Conservation (phyloP, 2,797 vertebrate species). For the Lates japonicus region DNA sequence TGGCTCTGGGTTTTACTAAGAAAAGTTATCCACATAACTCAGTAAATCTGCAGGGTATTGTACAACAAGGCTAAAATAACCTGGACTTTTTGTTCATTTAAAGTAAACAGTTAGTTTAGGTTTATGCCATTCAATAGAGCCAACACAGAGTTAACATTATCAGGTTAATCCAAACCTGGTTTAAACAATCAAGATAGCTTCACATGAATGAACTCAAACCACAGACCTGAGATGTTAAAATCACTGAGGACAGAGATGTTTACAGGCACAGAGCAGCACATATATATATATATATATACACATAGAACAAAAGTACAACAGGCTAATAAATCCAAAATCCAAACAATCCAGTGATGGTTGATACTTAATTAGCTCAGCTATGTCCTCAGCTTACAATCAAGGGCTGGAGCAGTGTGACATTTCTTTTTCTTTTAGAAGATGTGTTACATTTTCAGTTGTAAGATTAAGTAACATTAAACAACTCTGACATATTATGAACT, state of each 20-base stretch:
- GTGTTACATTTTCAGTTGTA: neutral
- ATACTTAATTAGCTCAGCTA: neutral
- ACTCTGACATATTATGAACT: neutral
- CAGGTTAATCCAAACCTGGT: constrained; percentile 4
- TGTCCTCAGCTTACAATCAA: neutral
- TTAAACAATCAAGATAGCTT: neutral
- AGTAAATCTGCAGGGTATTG: neutral
- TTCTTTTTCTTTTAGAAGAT: neutral
- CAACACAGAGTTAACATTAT: neutral
- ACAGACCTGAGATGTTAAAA: constrained; percentile 11
- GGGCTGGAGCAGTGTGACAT: too few relatives aligned
- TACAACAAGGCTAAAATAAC: neutral
- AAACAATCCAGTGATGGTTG: neutral
- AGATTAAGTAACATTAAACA: neutral
- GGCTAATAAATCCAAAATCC: neutral
- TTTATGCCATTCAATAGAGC: neutral
- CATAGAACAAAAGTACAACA: neutral
- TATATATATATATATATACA: neutral
- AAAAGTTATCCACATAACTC: neutral
- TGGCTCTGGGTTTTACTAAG: too few relatives aligned
- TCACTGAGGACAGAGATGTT: neutral
- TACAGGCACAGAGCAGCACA: neutral
- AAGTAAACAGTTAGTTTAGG: neutral
- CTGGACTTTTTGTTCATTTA: constrained; percentile 21
- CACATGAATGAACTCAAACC: neutral